Evolutionary conservation across 2,113 vertebrate species (phyloP).

Genomic region (Arothron firmamentum): DNA sequence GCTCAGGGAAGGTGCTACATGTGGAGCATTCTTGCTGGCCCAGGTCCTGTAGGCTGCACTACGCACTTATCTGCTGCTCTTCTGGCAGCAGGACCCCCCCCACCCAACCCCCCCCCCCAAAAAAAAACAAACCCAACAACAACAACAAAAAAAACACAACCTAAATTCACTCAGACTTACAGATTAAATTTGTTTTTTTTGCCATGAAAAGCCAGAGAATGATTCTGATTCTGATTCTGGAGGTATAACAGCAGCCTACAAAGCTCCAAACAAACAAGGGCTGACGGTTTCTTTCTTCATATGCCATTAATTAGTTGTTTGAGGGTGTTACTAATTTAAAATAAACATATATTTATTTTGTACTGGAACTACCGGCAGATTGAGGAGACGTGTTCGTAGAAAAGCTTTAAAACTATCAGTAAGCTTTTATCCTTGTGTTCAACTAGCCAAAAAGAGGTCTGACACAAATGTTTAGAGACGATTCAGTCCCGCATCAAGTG

Average conservation of each 20-base stretch:
- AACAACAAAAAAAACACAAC: too few species aligned
- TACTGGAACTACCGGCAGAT: constrained; percentile 49
- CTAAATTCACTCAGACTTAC: too few species aligned
- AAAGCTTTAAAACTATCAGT: constrained; percentile 14
- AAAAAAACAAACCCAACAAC: too few species aligned
- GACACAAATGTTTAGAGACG: constrained; percentile 1
- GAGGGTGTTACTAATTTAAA: constrained; percentile 39
- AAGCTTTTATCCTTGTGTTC: constrained; percentile 13
- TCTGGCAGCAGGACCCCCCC: constrained; percentile 9
- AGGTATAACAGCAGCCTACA: not conserved
- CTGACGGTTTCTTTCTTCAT: constrained; percentile 33
- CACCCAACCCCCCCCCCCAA: too few species aligned
- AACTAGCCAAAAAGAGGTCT: not conserved
- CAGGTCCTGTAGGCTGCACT: constrained; percentile 30
- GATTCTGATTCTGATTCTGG: not conserved
- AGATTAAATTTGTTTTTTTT: not conserved
- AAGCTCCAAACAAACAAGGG: constrained; percentile 14
- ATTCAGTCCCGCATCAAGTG: not conserved
- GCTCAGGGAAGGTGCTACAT: constrained; percentile 8
- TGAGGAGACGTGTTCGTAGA: constrained; percentile 14
- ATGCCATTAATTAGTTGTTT: constrained; percentile 7
- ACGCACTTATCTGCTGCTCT: constrained; percentile 35
- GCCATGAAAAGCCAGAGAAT: not conserved
- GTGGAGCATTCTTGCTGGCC: constrained; percentile 10
- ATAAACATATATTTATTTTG: constrained; percentile 45